Conservation (phyloP, 2,797 vertebrate species). For the Trachops cirrhosus region DNA sequence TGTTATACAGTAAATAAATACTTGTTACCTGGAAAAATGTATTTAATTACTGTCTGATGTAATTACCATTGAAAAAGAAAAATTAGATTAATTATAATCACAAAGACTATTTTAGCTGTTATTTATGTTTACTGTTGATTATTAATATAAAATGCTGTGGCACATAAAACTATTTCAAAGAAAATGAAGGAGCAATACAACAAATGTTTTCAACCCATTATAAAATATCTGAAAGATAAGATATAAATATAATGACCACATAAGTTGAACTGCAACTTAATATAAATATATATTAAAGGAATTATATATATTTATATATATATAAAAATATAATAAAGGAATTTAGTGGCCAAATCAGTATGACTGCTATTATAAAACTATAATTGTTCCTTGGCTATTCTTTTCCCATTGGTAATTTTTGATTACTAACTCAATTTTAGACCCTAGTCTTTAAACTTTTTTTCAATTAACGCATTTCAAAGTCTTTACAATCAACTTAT, state of each 20-base stretch:
- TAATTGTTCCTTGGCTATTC: background rate
- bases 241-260: background rate
- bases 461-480: constrained; percentile 15
- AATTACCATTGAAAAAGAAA: background rate
- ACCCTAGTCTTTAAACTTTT: background rate
- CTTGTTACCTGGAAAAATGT: background rate
- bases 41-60: background rate
- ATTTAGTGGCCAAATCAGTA: background rate
- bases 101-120: background rate
- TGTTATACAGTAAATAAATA: background rate
- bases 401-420: background rate
- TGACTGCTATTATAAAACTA: background rate
- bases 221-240: background rate
- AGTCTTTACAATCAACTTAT: background rate
- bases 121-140: background rate
- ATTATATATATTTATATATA: too few relatives aligned
- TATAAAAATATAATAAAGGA: background rate
- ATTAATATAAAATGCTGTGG: background rate
- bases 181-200: background rate
- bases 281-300: background rate
- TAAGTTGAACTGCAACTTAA: background rate
- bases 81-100: background rate
- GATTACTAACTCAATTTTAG: constrained; percentile 1
- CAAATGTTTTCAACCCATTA: background rate
- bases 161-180: background rate